Evolutionary conservation across 1,140 invertebrate species (phyloP).

Genomic region (Pachyrhynchus sulphureomaculatus): DNA sequence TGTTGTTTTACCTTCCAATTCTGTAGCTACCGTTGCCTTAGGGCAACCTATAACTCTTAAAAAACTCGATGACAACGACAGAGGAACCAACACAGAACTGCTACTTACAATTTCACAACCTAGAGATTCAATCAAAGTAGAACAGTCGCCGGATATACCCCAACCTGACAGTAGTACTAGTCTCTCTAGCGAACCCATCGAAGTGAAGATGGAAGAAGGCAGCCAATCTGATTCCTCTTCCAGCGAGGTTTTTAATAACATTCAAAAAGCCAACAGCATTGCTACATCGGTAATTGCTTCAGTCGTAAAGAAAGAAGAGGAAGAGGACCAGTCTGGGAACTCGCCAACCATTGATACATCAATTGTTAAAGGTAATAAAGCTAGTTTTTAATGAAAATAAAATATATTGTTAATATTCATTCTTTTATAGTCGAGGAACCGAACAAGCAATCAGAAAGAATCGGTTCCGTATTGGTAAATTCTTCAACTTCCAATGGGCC

Average conservation of each 20-base stretch:
- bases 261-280: slow-evolving; percentile 42
- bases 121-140: slow-evolving; percentile 34
- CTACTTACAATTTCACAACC: slow-evolving; percentile 47
- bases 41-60: slow-evolving; percentile 48
- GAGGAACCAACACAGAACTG: slow-evolving; percentile 42
- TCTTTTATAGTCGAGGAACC: slow-evolving; percentile 35
- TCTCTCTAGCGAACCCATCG: slow-evolving; percentile 31
- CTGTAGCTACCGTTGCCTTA: slow-evolving; percentile 45
- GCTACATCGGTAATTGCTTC: slow-evolving; percentile 48
- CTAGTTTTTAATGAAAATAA: background rate
- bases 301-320: slow-evolving; percentile 34
- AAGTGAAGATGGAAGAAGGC: slow-evolving; percentile 37
- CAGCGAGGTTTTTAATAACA: slow-evolving; percentile 33
- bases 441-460: slow-evolving; percentile 38
- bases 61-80: slow-evolving; percentile 44
- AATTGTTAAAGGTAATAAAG: slow-evolving; percentile 19
- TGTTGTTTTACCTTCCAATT: slow-evolving; percentile 44
- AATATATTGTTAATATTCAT: background rate
- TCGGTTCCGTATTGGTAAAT: slow-evolving; percentile 49
- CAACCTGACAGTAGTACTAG: slow-evolving; percentile 46
- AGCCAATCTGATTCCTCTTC: slow-evolving; percentile 18
- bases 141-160: slow-evolving; percentile 32
- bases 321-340: background rate
- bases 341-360: background rate
- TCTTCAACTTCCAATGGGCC: slow-evolving; percentile 48